Conservation (phyloP, 1,140 invertebrate genomes). For the Zaprionus lachaisei region DNA sequence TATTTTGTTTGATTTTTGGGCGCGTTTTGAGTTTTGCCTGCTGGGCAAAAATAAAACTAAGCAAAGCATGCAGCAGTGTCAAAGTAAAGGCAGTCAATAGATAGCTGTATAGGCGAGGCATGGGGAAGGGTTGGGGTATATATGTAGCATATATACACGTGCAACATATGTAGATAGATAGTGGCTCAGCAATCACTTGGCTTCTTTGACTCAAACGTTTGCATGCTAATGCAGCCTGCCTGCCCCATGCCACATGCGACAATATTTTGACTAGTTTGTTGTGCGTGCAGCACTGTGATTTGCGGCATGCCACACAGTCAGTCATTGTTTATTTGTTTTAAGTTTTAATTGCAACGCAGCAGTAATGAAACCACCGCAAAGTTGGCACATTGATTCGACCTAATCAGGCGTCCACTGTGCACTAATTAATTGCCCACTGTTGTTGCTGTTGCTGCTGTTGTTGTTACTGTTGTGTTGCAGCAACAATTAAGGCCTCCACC, state of each 20-base stretch:
- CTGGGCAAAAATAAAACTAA: slow-evolving; percentile 68
- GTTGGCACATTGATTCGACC: slow-evolving; percentile 39
- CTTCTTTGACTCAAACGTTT: slow-evolving; percentile 1
- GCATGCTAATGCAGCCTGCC: background rate
- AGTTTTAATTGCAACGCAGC: slow-evolving; percentile 35
- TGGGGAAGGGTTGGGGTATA: background rate
- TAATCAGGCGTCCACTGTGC: slow-evolving; percentile 59
- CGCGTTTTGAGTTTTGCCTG: slow-evolving; percentile 1
- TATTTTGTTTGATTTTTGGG: slow-evolving; percentile 50
- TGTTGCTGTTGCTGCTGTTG: slow-evolving; percentile 11
- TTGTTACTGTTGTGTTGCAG: slow-evolving; percentile 26
- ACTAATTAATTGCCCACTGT: slow-evolving; percentile 66
- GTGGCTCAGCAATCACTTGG: background rate
- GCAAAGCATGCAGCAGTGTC: slow-evolving; percentile 41
- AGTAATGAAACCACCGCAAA: background rate
- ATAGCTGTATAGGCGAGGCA: too few relatives aligned
- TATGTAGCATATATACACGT: background rate
- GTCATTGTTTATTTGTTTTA: slow-evolving; percentile 51
- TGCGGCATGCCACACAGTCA: slow-evolving; percentile 20
- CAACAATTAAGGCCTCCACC: slow-evolving; percentile 36
- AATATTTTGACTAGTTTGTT: background rate
- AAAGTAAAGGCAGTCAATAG: slow-evolving; percentile 20
- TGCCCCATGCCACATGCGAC: background rate
- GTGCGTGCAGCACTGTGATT: slow-evolving; percentile 24
- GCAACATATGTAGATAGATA: background rate